phyloP scores from a whole-genome alignment of 2,113 vertebrate genomes.

The Callocephalon fimbriatum region DNA sequence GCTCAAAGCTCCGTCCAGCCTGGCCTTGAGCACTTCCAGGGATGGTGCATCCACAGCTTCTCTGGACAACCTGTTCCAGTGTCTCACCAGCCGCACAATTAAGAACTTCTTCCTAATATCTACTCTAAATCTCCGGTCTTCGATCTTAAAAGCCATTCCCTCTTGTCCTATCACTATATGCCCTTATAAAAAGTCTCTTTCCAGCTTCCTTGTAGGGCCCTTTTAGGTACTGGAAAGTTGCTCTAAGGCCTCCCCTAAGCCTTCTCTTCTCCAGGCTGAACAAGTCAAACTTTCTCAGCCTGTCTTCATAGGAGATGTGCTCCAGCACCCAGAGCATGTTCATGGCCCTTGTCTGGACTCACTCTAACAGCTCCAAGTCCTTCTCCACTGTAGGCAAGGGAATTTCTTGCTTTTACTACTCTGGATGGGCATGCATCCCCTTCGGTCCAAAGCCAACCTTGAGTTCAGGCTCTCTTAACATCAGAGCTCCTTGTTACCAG shows the following conservation, averaged over 20 bases:
- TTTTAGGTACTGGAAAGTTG: background rate
- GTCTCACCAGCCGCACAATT: accelerated
- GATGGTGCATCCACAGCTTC: background rate
- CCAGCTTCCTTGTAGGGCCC: background rate
- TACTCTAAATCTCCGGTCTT: background rate
- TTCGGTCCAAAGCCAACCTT: background rate
- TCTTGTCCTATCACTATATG: background rate
- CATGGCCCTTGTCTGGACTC: background rate
- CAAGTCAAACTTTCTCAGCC: background rate
- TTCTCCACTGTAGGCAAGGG: background rate
- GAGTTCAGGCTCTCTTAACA: background rate
- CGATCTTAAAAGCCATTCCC: background rate
- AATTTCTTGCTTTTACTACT: background rate
- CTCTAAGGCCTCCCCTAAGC: background rate
- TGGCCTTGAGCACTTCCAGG: background rate
- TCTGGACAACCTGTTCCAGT: background rate
- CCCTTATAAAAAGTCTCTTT: background rate
- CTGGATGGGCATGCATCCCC: background rate
- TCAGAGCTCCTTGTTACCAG: background rate
- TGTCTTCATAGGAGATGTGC: background rate
- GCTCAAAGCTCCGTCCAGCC: accelerated
- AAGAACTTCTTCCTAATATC: background rate
- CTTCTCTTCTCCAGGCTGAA: background rate
- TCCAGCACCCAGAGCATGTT: background rate
- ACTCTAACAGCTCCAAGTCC: background rate